A percentile compares a stretch with the other conserved stretches of the same genome.
phyloP scores from a whole-genome alignment of 2,888 invertebrate species.

The Agelastica alni region DNA sequence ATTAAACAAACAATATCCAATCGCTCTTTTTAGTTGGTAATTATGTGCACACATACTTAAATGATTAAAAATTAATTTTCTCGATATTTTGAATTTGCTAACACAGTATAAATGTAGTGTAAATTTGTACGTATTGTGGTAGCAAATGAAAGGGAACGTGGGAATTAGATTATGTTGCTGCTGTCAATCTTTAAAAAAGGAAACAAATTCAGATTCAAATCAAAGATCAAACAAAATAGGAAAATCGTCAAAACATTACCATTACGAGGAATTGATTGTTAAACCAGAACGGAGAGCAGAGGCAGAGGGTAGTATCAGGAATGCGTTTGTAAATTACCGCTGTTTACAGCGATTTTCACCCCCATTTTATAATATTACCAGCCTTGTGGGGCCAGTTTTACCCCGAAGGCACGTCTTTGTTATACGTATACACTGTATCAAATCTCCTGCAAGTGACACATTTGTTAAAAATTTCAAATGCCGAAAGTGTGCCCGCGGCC shows the following conservation, averaged over 20 bases:
- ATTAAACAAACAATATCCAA: too few relatives aligned
- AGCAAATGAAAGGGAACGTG: not conserved
- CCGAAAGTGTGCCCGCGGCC: slow-evolving; percentile 18
- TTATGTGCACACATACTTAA: too few relatives aligned
- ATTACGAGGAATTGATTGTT: slow-evolving; percentile 5
- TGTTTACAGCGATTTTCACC: slow-evolving; percentile 30
- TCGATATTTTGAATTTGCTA: too few relatives aligned
- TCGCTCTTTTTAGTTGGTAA: too few relatives aligned
- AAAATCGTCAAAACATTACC: slow-evolving; percentile 2
- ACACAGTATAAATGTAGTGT: too few relatives aligned
- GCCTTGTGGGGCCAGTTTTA: slow-evolving; percentile 42
- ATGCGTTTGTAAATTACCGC: slow-evolving; percentile 12
- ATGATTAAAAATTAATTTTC: too few relatives aligned
- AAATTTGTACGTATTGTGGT: too few relatives aligned
- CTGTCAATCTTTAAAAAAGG: not conserved
- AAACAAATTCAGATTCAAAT: not conserved
- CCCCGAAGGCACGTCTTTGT: slow-evolving; percentile 45
- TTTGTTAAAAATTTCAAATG: slow-evolving; percentile 51
- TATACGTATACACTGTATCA: slow-evolving; percentile 54
- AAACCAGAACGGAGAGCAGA: not conserved
- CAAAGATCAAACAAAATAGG: slow-evolving; percentile 9
- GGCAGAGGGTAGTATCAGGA: not conserved
- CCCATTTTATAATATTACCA: slow-evolving; percentile 40
- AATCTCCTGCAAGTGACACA: slow-evolving; percentile 54
- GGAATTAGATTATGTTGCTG: not conserved